Evolutionary conservation across 2,797 vertebrate genomes (phyloP).

Genomic region (Pantherophis alleghaniensis): DNA sequence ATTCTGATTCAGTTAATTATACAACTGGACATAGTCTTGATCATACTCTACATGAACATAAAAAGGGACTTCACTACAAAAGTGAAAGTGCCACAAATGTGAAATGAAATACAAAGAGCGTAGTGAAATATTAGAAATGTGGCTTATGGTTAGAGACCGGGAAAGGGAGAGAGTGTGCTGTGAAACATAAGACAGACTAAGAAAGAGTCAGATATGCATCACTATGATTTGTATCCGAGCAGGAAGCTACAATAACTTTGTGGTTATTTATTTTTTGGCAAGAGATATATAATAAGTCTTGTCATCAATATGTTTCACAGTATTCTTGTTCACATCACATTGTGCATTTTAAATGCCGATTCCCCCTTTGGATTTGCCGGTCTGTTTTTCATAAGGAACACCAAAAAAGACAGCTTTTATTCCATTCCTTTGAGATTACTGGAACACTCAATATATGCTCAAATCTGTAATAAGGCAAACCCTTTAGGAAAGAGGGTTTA

Average conservation of each 20-base stretch:
- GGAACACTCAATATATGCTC: neutral
- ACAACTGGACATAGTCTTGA: neutral
- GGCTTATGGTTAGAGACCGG: neutral
- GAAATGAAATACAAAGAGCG: neutral
- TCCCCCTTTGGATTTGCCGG: neutral
- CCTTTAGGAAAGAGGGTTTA: neutral
- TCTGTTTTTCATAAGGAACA: slow-evolving; percentile 18
- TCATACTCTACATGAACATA: neutral
- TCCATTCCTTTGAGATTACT: neutral
- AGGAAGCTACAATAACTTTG: neutral
- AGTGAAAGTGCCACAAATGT: slow-evolving; percentile 17
- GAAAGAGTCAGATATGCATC: neutral
- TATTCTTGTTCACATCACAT: neutral
- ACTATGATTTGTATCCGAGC: slow-evolving; percentile 10
- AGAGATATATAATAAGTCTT: neutral
- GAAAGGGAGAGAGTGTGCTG: neutral
- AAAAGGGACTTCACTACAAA: neutral
- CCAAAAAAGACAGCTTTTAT: neutral
- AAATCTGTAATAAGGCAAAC: neutral
- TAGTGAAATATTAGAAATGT: slow-evolving; percentile 23
- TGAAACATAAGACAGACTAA: slow-evolving; percentile 15
- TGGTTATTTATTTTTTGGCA: slow-evolving; percentile 1
- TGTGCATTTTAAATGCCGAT: neutral
- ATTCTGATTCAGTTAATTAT: neutral
- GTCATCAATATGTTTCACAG: neutral